phyloP scores from a whole-genome alignment of 2,797 vertebrate species.

The Glyptemys insculpta region DNA sequence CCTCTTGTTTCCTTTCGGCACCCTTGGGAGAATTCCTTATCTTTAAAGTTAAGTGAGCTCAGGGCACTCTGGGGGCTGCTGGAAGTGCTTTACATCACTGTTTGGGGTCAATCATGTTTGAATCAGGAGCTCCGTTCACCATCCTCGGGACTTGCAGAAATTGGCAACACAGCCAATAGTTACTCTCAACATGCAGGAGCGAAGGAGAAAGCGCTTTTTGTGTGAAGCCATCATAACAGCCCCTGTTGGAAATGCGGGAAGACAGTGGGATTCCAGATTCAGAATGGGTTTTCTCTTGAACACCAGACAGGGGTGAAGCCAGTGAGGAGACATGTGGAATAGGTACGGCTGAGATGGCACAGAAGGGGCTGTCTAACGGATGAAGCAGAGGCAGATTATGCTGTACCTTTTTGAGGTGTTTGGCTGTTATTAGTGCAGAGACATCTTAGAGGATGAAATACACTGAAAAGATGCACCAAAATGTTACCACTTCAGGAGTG shows the following conservation, averaged over 20 bases:
- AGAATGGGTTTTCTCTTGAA: neutral
- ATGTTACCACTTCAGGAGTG: neutral
- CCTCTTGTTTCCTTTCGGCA: neutral
- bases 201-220: neutral
- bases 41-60: neutral
- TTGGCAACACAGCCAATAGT: neutral
- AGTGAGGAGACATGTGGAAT: neutral
- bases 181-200: neutral
- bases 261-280: neutral
- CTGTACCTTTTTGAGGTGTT: neutral
- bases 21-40: neutral
- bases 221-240: neutral
- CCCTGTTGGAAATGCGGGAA: neutral
- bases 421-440: neutral
- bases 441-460: neutral
- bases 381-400: neutral
- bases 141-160: neutral
- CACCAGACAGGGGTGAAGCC: neutral
- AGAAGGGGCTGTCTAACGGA: neutral
- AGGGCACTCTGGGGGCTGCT: neutral
- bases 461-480: neutral
- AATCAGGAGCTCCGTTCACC: neutral
- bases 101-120: neutral
- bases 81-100: neutral
- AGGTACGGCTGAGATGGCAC: neutral